Base-by-base conservation (phyloP, 2,797 vertebrate genomes). In the Vultur gryphus region DNA sequence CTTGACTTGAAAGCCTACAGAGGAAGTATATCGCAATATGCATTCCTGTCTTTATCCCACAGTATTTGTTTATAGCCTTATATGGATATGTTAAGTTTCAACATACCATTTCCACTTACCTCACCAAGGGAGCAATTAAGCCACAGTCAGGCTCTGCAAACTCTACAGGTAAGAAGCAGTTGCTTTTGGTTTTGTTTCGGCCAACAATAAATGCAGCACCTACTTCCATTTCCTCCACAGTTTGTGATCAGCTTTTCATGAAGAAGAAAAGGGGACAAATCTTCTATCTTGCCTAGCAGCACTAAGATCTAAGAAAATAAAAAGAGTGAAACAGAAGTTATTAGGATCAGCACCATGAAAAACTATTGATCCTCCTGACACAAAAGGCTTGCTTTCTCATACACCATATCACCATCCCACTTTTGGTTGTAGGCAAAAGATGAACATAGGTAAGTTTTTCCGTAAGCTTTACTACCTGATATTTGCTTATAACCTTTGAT, bases 111-210 rank as follows among this genome's bases (percentile, higher is more conserved):
- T 78, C 39, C 43, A n/a, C 6, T 55, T 57, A 51, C 1, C 19
- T 77, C 55, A 58, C 20, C 28, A 46, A 41, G 3, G 4, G 29
- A 87, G 21, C 33, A 39, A 23, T 44, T 41, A 66, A 77, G 17
- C 18, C 26, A 20, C 20, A 31, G 16, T 43, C 43, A 39, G 18
- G 46, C 9, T 57, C 11, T 39, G 24, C n/a, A 77, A 39, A 52
- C 23, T 33, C 75, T 67, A 26, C 58, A 82, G 39, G 41, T 59
- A 67, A 9, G 8, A 46, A 55, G 11, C 8, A 13, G 13, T 77
- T 90, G 52, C 25, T 84, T 91, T 94, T 37, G 41, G 61, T 89
- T 87, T 89, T 71, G 33, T 33, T 84, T 64, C 29, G 18, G 52
- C 33, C 57, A 70, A 28, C 14, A 43, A 18, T 51, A 84, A 57